Evolutionary conservation across 2,113 vertebrate genomes (phyloP), one percentile per base, ranked within the genome.

Genomic region (Gallinago paraguaiae): DNA sequence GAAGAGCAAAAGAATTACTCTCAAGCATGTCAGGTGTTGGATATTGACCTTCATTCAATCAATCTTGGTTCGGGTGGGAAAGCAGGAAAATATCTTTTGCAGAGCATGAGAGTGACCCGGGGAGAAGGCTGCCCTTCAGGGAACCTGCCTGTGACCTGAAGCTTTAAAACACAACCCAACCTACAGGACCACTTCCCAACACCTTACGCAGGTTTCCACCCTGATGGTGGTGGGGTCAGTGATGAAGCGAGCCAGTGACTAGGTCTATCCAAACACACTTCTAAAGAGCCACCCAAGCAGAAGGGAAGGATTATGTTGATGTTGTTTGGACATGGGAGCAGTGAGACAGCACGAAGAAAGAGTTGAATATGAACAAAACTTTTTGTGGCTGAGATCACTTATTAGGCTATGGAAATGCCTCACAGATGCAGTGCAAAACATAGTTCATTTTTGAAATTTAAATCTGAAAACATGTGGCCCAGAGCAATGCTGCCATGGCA

Each of bases 51-150:
- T 90, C 63, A 19, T 59, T 23, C 41, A 37, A 41, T 59, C 41
- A 77, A 1, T n/a, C 0, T 0, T 5, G 18, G 33, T 14, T 88
- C 13, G 27, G 14, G 11, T 56, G 48, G 48, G 20, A 88, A 92
- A 71, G 22, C 1, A 8, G 41, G 45, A 71, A 87, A 50, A 7
- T 76, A 19, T 22, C 24, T 37, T 70, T n/a, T 51, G 74, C 78
- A 87, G 74, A 75, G 19, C 30, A 18, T 2, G 3, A 60, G 13
- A 0, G 1, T 45, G 37, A 41, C n/a, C 0, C 0, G 24, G 8
- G 51, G 24, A 77, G 45, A 50, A 57, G 80, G 8, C 18, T 57
- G 35, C 20, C 9, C 50, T 69, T 31, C 24, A 17, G 2, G 23
- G 51, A 57, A 15, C 31, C 69, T 71, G 37, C 1, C 2, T 19